Base-by-base conservation (phyloP, 1,140 invertebrate species). In the Achatina immaculata region DNA sequence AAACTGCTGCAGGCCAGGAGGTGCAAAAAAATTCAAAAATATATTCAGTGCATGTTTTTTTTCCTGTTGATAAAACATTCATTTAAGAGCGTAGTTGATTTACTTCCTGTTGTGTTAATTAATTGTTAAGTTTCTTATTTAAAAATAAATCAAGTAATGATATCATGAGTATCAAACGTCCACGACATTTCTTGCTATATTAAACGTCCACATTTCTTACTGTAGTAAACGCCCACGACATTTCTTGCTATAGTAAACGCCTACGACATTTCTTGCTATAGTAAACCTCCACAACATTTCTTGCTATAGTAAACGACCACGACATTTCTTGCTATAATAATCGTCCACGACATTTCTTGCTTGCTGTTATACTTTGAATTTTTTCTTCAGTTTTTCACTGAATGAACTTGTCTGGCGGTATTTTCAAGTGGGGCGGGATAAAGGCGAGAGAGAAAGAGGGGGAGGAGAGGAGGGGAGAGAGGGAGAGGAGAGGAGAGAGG, bases 401-500 rank as follows among this genome's bases (percentile, higher is more conserved):
- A 14, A 11, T 28, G 36, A 24, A 34, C 42, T 11, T 6, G 6
- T 38, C 24, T 1, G 69, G n/a, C 19, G 6, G 42, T 14, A 36
- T 36, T 6, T n/a, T 24, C 24, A 38, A 72, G 42, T 14, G n/a
- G 21, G 40, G 0, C 11, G 69, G 0, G 21, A 14, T 24, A 21
- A 24, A n/a, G 24, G 0, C 14, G n/a, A 31, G 42, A 45, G 42
- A 45, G 14, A 48, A 42, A n/a, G 72, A 74, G 1, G 21, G 72
- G 45, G 40, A n/a, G n/a, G n/a, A n/a, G 28, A 0, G 28, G 42
- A 1, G 40, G 48, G 42, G 16, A 74, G n/a, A 48, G 48, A 48
- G 1, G 75, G 28, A 1, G 77, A 81, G 31, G 73, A 76, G 31
- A 74, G 78, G 48, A 79, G 80, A 19, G 81, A 83, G 24, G 72